Conservation (phyloP, 2,888 invertebrate genomes). For the Aromia moschata region DNA sequence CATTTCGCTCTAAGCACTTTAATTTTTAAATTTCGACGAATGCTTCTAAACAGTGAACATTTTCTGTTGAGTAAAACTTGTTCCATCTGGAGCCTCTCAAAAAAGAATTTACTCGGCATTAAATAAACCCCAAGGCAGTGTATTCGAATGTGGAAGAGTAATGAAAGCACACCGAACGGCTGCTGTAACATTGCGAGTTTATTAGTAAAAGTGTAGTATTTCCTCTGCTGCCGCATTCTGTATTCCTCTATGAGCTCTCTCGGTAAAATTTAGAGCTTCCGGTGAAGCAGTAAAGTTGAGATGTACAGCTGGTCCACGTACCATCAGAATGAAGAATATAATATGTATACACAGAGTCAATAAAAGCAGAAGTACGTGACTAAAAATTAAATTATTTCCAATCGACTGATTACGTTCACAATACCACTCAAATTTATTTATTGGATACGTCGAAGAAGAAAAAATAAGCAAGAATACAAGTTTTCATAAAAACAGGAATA, state of each 20-base stretch:
- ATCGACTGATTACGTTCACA: no score
- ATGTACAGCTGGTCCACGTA: slow-evolving; percentile 17
- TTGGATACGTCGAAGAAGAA: no score
- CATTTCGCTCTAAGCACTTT: no score
- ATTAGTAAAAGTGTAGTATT: slow-evolving; percentile 23
- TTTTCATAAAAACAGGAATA: no score
- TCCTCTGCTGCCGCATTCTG: slow-evolving; percentile 10
- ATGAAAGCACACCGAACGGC: slow-evolving; percentile 23
- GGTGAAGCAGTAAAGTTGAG: slow-evolving; percentile 16
- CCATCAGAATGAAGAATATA: slow-evolving; percentile 24
- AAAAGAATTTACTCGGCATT: neutral
- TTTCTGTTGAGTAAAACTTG: neutral
- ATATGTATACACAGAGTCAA: no score
- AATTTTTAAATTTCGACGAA: no score
- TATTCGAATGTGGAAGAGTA: slow-evolving; percentile 9
- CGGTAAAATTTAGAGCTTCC: slow-evolving; percentile 13
- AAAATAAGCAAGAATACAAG: no score
- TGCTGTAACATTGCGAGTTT: slow-evolving; percentile 24
- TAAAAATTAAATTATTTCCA: no score
- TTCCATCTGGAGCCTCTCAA: neutral
- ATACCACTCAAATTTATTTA: no score
- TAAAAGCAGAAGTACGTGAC: no score
- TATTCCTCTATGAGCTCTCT: slow-evolving; percentile 14
- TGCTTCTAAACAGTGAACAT: no score
- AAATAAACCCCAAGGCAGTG: slow-evolving; percentile 11